Evolutionary conservation across 2,888 invertebrate genomes (phyloP), one percentile per base, ranked within the genome.

Genomic region (Chloromyia formosa): DNA sequence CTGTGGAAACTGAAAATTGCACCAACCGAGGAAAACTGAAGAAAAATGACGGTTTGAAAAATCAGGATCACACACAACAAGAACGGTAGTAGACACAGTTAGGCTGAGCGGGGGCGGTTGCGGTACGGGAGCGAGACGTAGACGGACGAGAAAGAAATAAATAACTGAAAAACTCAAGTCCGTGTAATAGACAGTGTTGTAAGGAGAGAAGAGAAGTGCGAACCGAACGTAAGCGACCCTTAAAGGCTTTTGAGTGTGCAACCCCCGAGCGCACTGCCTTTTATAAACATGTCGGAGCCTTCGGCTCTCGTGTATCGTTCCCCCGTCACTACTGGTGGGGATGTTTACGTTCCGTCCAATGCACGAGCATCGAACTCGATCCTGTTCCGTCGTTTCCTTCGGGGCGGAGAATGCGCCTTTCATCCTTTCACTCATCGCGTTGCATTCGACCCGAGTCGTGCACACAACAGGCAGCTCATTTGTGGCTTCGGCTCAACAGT

Each of bases 181-280:
- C 82, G 82, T 82, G 81, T 81, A 82, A 82, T 66, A 66, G 66
- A 66, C 66, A 66, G 81, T 82, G 82, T 82, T 84, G 84, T 83
- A 84, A 85, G 84, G 84, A 85, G 84, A 85, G 84, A 84, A 84
- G 83, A 85, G 84, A 85, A 85, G 84, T 85, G 84, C 85, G 85
- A 85, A 85, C 85, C 85, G 85, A 84, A 85, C 84, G 83, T 83
- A 84, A 84, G 83, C 84, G 85, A 85, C 84, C 85, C 84, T 85
- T 85, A 84, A 83, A 85, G 84, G 85, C 84, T 84, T 85, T 85
- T 85, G 84, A 85, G 82, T 82, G 81, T 80, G 80, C 81, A 82
- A 82, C 80, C 79, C 80, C 80, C 80, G 79, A 80, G 80, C 80
- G 81, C 79, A 80, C 78, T 79, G 80, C 81, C 82, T 83, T 84